phyloP scores from a whole-genome alignment of 2,888 invertebrate species.

The Stegana nigrithorax region DNA sequence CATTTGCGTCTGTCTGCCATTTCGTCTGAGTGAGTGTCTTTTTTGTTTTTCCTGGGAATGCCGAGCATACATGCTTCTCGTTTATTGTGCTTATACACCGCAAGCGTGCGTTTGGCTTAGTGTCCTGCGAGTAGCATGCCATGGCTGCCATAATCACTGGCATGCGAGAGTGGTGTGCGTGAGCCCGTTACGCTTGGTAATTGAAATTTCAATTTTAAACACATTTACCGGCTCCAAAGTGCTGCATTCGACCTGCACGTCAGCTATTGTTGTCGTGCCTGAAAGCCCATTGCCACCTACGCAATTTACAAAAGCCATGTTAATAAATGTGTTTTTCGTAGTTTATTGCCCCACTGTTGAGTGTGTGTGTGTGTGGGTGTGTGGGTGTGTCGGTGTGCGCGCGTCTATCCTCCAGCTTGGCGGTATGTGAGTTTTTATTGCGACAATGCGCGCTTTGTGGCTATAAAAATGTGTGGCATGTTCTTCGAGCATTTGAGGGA shows the following conservation, averaged over 20 bases:
- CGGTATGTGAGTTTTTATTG: slow-evolving; percentile 41
- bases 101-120: slow-evolving; percentile 2
- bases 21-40: neutral
- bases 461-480: slow-evolving; percentile 48
- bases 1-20: neutral
- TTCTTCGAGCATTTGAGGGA: slow-evolving; percentile 29
- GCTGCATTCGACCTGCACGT: slow-evolving; percentile 33
- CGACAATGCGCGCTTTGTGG: slow-evolving; percentile 37
- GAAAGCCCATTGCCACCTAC: slow-evolving; percentile 36
- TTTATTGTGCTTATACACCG: neutral
- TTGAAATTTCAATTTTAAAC: slow-evolving; percentile 51
- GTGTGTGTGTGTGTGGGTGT: neutral
- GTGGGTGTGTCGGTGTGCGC: neutral
- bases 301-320: slow-evolving; percentile 47
- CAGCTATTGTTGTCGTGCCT: neutral
- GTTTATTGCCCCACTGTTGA: slow-evolving; percentile 38
- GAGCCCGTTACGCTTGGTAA: slow-evolving; percentile 34
- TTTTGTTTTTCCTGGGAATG: neutral
- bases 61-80: neutral
- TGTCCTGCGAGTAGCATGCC: neutral
- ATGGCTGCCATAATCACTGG: neutral
- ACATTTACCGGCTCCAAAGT: slow-evolving; percentile 40
- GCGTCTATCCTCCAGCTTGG: neutral
- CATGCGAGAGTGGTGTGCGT: neutral
- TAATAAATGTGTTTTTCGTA: slow-evolving; percentile 50